These are phyloP conservation scores for Ciconia nigra DNA, from an alignment of 2,797 vertebrate genomes.

Conservation along the genomic window DNA sequence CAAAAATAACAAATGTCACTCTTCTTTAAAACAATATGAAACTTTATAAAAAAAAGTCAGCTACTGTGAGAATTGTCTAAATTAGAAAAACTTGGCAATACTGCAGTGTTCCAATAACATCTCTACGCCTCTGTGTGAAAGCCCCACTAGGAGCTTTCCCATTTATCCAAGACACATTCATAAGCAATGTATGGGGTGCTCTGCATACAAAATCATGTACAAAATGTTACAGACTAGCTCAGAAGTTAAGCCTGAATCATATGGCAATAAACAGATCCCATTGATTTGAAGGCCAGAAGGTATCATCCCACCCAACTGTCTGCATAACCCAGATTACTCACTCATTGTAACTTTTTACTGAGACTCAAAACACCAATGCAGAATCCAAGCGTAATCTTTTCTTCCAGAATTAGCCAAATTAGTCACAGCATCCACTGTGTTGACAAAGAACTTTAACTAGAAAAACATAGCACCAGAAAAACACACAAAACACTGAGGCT, in stretches of 20 bases:
- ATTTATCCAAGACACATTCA: conserved; percentile 9
- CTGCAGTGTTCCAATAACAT: background rate
- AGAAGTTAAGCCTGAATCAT: background rate
- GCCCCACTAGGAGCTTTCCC: background rate
- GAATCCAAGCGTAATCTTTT: conserved; percentile 64
- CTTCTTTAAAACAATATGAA: background rate
- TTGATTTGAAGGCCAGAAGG: conserved; percentile 43
- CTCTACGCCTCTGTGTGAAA: conserved; percentile 3
- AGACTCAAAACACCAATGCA: conserved; percentile 50
- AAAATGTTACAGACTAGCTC: background rate
- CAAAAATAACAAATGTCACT: background rate
- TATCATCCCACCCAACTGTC: conserved; percentile 29
- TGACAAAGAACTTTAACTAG: conserved; percentile 66
- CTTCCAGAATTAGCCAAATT: conserved; percentile 59
- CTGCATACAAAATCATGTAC: conserved; percentile 2
- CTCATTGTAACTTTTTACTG: conserved; percentile 51
- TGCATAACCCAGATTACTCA: conserved; percentile 38
- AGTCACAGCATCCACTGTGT: conserved; percentile 42
- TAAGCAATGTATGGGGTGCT: background rate
- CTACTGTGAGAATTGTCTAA: background rate
- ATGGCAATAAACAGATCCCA: conserved; percentile 5
- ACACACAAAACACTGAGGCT: background rate
- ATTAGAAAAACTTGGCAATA: background rate
- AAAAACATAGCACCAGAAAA: background rate
- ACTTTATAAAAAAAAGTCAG: background rate